Evolutionary conservation across 2,113 vertebrate genomes (phyloP).

Genomic region (Gorsachius goisagi): DNA sequence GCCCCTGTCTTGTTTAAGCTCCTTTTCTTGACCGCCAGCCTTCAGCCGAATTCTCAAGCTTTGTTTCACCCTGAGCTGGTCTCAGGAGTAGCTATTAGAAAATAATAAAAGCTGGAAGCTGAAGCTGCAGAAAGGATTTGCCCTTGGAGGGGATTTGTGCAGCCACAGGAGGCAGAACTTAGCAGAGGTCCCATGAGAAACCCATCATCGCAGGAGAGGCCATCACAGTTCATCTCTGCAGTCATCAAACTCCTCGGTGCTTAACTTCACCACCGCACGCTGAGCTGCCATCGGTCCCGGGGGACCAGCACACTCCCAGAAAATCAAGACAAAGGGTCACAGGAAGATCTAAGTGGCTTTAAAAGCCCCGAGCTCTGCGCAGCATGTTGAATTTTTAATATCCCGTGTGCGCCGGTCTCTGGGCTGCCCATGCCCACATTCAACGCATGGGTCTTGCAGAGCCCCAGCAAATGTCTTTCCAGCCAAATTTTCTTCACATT

Average conservation of each 20-base stretch:
- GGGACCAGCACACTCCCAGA: neutral
- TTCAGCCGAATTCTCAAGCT: neutral
- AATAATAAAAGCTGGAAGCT: neutral
- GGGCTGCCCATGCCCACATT: neutral
- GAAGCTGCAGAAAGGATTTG: neutral
- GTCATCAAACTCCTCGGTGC: neutral
- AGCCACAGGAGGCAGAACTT: neutral
- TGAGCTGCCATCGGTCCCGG: neutral
- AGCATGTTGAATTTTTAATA: conserved; percentile 1
- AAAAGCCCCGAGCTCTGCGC: neutral
- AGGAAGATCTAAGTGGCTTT: neutral
- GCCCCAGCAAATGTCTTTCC: neutral
- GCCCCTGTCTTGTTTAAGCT: neutral
- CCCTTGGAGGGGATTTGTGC: neutral
- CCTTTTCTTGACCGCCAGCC: neutral
- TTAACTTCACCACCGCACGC: neutral
- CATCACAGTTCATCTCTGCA: neutral
- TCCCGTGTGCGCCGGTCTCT: neutral
- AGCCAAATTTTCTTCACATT: neutral
- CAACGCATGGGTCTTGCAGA: neutral
- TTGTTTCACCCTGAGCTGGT: neutral
- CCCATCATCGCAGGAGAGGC: neutral
- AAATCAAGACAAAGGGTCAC: neutral
- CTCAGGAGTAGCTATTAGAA: neutral
- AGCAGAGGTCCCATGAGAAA: neutral